Evolutionary conservation across 1,140 invertebrate genomes (phyloP), one percentile per base, ranked within the genome.

Genomic region (Drosophila erecta): DNA sequence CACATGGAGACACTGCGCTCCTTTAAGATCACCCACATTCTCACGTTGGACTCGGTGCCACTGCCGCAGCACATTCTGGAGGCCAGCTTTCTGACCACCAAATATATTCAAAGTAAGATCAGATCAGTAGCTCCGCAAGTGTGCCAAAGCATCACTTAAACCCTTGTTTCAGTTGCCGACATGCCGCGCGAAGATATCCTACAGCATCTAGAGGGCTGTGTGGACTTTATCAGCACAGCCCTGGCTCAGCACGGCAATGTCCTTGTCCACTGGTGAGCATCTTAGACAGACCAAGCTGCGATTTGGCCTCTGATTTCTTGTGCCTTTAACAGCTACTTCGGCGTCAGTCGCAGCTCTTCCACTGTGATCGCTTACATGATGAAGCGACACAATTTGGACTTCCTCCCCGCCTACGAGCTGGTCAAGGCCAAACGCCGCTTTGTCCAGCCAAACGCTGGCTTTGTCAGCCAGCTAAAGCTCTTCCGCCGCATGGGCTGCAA

Each of bases 331-430:
- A 95, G 95, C 92, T 96, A 97, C 81, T 97, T 95, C 87, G 97
- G 97, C 17, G 95, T 98, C n/a, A 97, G 97, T 2, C 93, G 97
- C 60, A 97, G 96, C 79, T 95, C 96, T 1, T 95, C 96, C 0
- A 93, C 97, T 3, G 95, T 98, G 0, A 96, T 97, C 69, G 96
- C 96, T 8, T 97, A 96, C 86, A 92, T 97, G 7, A 98, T 98
- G 97, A 95, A 96, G 81, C 97, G 97, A 76, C 94, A 96, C 85
- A 90, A 94, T 4, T 93, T 97, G 57, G 94, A 94, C 41, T 96
- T 96, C 70, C 91, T 94, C 61, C 94, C 96, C 53, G 96, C 97
- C 1, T 95, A 95, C 74, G 93, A 95, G 14, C 86, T 93, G 50
- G 95, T 96, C 0, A 95, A 95, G 86, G 81, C 93, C 38, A 95